phyloP scores from a whole-genome alignment of 2,113 vertebrate species.

The Gambusia holbrooki region DNA sequence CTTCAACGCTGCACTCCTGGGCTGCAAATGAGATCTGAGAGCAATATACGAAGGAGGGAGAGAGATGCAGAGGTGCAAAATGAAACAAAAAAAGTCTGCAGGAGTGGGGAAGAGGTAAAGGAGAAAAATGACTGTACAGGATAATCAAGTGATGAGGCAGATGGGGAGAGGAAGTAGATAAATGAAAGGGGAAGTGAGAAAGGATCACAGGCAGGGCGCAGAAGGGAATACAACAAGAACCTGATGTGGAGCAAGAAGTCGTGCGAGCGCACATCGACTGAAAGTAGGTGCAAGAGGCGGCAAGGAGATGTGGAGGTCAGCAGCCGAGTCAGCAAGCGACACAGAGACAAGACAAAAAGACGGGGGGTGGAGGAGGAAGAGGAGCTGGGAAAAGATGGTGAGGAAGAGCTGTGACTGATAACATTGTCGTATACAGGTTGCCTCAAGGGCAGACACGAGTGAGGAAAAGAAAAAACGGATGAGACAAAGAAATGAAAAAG shows the following conservation, averaged over 20 bases:
- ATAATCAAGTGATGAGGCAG: conserved; percentile 13
- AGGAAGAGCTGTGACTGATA: conserved; percentile 70
- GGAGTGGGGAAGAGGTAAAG: not conserved
- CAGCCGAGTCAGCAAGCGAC: conserved; percentile 51
- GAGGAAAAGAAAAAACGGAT: conserved; percentile 38
- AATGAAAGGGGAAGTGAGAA: conserved; percentile 1
- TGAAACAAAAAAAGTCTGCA: not conserved
- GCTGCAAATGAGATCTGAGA: conserved; percentile 58
- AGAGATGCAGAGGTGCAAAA: conserved; percentile 6
- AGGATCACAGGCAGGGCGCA: not conserved
- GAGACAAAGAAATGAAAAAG: conserved; percentile 55
- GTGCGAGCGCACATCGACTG: conserved; percentile 21
- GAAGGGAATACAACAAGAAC: not conserved
- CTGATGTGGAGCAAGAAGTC: conserved; percentile 6
- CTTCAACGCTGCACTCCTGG: conserved; percentile 34
- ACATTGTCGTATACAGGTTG: conserved; percentile 69
- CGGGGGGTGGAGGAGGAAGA: conserved; percentile 11
- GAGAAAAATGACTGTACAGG: conserved; percentile 14
- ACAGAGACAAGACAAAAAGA: conserved; percentile 43
- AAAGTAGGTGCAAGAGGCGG: conserved; percentile 22
- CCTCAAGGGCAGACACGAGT: conserved; percentile 70
- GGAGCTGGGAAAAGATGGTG: conserved; percentile 16
- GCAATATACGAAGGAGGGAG: conserved; percentile 8
- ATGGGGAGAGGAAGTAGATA: conserved; percentile 30
- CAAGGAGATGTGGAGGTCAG: conserved; percentile 59